Evolutionary conservation across 2,888 invertebrate genomes (phyloP), one percentile per base, ranked within the genome.

Genomic region (Leucophora obtusa): DNA sequence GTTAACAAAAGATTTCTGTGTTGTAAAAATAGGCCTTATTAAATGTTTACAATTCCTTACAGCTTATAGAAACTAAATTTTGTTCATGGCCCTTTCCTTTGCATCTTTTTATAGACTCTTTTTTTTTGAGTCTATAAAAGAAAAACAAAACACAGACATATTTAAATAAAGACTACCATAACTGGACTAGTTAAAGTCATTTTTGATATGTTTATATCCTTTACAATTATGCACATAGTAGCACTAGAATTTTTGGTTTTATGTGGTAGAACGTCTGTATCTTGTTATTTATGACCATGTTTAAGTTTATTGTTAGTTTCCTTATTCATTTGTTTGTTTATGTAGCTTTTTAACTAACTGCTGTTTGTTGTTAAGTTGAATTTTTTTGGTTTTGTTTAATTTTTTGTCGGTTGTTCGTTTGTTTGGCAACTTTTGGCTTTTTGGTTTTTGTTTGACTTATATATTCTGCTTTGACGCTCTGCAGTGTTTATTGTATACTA

Each of bases 221-320:
- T 59, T 59, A 43, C 4, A 24, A 24, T 15, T 17, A 35, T 14
- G 11, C 8, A 17, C 38, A 14, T 24, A 24, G 28, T 28, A 28
- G 24, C 10, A 53, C 11, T 14, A 10, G 53, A 17, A 17, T 14
- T 54, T 11, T 54, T 54, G n/a, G 54, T 50, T 62, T 33, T 38
- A 15, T 66, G 14, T 43, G 1, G 28, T 28, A 21, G 35, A 5
- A 35, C 6, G 65, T 65, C 7, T 28, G 28, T 28, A 28, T 66
- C 60, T 56, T 62, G 56, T 68, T 68, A 71, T 75, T 75, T 75
- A 75, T 65, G 80, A n/a, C 50, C 72, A 51, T 24, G 60, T 73
- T 80, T 68, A 69, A 63, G 76, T 80, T 76, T 81, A 73, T 77
- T 81, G 72, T 65, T 76, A 50, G 43, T 66, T 72, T 81, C 58